phyloP scores from a whole-genome alignment of 1,140 invertebrate genomes.

The Hycleus phaleratus region DNA sequence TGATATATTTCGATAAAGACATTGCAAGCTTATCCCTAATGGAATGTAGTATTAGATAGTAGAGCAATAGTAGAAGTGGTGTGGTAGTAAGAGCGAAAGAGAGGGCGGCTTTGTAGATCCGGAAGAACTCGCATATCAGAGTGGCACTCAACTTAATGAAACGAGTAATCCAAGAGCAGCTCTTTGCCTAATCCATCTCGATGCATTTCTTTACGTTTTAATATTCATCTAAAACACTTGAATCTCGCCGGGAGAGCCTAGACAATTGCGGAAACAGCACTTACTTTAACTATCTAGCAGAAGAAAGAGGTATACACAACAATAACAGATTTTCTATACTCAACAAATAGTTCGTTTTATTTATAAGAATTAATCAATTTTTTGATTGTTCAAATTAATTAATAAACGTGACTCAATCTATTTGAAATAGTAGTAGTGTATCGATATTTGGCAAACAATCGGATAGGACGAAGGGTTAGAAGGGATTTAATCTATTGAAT shows the following conservation, averaged over 20 bases:
- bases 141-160: conserved; percentile 42
- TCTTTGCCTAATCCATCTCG: conserved; percentile 39
- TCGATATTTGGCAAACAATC: no score
- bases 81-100: conserved; percentile 1
- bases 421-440: no score
- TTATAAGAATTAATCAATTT: no score
- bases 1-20: conserved; percentile 31
- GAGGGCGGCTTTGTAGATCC: conserved; percentile 22
- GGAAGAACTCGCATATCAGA: conserved; percentile 38
- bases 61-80: conserved; percentile 7
- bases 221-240: conserved; percentile 38
- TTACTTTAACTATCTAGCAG: conserved; percentile 31
- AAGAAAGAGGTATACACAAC: not conserved
- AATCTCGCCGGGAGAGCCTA: conserved; percentile 25
- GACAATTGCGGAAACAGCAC: conserved; percentile 39
- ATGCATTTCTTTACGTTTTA: conserved; percentile 40
- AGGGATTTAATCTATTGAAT: conserved; percentile 21
- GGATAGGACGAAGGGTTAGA: no score
- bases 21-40: conserved; percentile 34
- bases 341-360: not conserved
- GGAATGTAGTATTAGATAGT: conserved; percentile 29
- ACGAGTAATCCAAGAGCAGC: conserved; percentile 40
- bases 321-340: not conserved
- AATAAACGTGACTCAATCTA: no score
- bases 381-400: no score